Conservation (phyloP, 2,113 vertebrate species). For the Neotoma lepida region DNA sequence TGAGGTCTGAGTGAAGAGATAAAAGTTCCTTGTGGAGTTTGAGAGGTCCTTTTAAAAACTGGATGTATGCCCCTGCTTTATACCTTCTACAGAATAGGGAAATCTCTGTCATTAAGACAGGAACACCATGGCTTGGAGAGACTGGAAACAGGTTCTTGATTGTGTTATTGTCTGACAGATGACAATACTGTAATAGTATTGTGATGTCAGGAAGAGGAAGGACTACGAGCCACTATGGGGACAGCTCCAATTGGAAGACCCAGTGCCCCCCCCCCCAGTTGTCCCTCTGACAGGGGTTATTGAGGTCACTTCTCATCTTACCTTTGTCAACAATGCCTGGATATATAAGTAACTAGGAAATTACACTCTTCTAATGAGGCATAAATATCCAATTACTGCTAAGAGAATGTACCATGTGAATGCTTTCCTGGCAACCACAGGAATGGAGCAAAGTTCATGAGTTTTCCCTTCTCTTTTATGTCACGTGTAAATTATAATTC, state of each 20-base stretch:
- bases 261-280: accelerated
- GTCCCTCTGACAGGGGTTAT: background rate
- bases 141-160: background rate
- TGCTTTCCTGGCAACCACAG: background rate
- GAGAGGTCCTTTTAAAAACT: background rate
- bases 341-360: slow-evolving; percentile 30
- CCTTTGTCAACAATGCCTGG: slow-evolving; percentile 28
- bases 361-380: slow-evolving; percentile 22
- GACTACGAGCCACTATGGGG: accelerated
- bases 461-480: background rate
- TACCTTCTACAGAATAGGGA: background rate
- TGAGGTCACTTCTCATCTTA: slow-evolving; percentile 6
- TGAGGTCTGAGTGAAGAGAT: slow-evolving; percentile 33
- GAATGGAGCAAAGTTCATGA: background rate
- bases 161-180: background rate
- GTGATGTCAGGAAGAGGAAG: background rate
- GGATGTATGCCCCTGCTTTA: background rate
- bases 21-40: background rate
- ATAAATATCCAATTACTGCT: slow-evolving; percentile 47
- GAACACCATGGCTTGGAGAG: background rate
- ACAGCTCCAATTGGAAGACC: background rate
- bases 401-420: background rate
- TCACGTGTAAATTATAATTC: background rate
- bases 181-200: background rate
- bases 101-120: background rate